phyloP scores from a whole-genome alignment of 2,113 vertebrate species.

The Tragelaphus imberbis region DNA sequence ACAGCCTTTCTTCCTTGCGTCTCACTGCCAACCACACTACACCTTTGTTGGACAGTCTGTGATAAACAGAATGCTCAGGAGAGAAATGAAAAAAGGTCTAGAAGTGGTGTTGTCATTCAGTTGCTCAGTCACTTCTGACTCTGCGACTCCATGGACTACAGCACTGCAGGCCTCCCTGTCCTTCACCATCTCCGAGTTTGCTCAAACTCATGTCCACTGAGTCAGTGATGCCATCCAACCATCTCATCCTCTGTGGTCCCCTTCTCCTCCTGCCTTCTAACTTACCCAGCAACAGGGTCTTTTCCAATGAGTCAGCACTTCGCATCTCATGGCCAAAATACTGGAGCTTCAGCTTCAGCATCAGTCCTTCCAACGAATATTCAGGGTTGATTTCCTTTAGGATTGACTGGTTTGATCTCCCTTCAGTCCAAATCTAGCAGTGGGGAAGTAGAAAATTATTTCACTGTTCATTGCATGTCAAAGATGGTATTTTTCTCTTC shows the following conservation, averaged over 20 bases:
- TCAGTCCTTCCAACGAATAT: neutral
- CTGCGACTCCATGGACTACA: neutral
- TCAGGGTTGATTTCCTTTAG: neutral
- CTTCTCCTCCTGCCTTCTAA: neutral
- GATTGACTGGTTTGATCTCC: neutral
- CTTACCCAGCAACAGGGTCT: neutral
- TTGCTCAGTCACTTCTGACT: accelerated
- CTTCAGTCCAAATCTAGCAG: neutral
- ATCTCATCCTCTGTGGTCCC: neutral
- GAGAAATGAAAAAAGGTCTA: neutral
- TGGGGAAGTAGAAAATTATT: neutral
- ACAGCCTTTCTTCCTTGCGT: neutral
- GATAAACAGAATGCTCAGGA: neutral
- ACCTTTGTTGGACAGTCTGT: neutral
- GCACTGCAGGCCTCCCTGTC: neutral
- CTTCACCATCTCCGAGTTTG: neutral
- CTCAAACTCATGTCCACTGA: neutral
- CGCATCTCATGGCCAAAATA: neutral
- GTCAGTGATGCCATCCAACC: neutral
- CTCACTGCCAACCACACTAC: neutral
- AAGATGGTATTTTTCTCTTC: neutral
- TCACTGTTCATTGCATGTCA: neutral
- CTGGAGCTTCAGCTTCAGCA: neutral
- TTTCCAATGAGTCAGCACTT: neutral
- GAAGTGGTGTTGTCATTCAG: neutral